These are phyloP conservation scores for Idaea biselata DNA, from an alignment of 2,888 invertebrate genomes.

Conservation along the genomic window DNA sequence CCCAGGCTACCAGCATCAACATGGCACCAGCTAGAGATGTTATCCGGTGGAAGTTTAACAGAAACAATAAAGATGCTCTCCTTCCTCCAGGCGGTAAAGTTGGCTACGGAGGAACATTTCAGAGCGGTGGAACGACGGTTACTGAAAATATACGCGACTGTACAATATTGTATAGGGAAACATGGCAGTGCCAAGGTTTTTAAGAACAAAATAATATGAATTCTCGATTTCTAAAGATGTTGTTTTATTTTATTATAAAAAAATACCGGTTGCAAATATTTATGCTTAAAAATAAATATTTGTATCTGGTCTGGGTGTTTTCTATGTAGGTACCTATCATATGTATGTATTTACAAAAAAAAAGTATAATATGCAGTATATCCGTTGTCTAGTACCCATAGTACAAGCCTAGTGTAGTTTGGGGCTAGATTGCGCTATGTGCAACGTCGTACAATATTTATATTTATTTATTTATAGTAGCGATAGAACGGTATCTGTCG, in stretches of 20 bases:
- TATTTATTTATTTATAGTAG: too few relatives aligned
- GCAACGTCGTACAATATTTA: too few relatives aligned
- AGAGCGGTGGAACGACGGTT: conserved; percentile 89
- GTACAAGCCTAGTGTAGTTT: too few relatives aligned
- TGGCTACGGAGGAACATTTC: conserved; percentile 87
- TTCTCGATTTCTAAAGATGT: conserved; percentile 11
- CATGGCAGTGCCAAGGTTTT: conserved; percentile 76
- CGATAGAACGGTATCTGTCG: too few relatives aligned
- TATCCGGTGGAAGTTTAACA: conserved; percentile 87
- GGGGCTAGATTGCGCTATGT: too few relatives aligned
- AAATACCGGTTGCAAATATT: too few relatives aligned
- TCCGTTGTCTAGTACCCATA: too few relatives aligned
- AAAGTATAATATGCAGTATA: too few relatives aligned
- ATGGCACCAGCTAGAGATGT: conserved; percentile 84
- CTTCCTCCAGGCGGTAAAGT: conserved; percentile 79
- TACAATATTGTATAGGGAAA: conserved; percentile 86
- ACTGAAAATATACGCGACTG: conserved; percentile 86
- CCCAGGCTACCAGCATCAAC: conserved; percentile 85
- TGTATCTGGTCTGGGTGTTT: too few relatives aligned
- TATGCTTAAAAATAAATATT: too few relatives aligned
- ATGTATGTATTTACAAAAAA: too few relatives aligned
- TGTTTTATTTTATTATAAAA: background rate
- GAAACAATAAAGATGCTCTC: conserved; percentile 70
- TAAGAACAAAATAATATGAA: conserved; percentile 38
- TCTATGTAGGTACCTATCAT: too few relatives aligned